Conservation (phyloP, 2,797 vertebrate genomes). For the Remorina albescens region DNA sequence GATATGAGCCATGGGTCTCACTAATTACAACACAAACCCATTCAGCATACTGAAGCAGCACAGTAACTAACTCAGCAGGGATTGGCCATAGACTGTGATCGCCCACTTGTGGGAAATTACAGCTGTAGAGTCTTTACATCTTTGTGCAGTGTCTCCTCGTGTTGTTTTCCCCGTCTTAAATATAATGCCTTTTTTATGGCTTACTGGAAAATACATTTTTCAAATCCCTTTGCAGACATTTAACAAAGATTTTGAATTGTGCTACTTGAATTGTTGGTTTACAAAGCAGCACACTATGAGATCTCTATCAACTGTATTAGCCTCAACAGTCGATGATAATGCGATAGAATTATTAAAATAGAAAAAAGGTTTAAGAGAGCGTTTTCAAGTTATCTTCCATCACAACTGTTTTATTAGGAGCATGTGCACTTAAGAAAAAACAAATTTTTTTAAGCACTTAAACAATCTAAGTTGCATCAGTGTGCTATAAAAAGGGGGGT, state of each 20-base stretch:
- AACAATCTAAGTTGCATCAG: background rate
- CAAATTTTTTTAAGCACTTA: background rate
- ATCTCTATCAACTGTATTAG: background rate
- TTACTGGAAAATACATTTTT: slow-evolving; percentile 18
- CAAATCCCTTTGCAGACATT: slow-evolving; percentile 26
- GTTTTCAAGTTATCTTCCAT: background rate
- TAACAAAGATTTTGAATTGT: slow-evolving; percentile 16
- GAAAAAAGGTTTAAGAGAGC: background rate
- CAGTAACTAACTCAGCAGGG: slow-evolving; percentile 56
- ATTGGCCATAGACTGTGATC: slow-evolving; percentile 37
- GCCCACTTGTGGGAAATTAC: slow-evolving; percentile 52
- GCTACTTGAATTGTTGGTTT: slow-evolving; percentile 9
- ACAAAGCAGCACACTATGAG: background rate
- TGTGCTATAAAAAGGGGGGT: background rate
- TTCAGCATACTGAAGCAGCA: slow-evolving; percentile 48
- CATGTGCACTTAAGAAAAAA: background rate
- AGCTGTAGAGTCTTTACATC: slow-evolving; percentile 4
- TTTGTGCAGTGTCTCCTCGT: background rate
- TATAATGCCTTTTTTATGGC: slow-evolving; percentile 28
- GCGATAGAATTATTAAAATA: background rate
- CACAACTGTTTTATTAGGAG: background rate
- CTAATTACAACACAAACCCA: slow-evolving; percentile 62
- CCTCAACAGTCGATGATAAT: background rate
- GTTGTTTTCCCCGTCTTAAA: slow-evolving; percentile 33
- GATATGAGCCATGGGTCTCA: slow-evolving; percentile 53